Conservation (phyloP, 1,140 invertebrate species). For the Sesamia nonagrioides region DNA sequence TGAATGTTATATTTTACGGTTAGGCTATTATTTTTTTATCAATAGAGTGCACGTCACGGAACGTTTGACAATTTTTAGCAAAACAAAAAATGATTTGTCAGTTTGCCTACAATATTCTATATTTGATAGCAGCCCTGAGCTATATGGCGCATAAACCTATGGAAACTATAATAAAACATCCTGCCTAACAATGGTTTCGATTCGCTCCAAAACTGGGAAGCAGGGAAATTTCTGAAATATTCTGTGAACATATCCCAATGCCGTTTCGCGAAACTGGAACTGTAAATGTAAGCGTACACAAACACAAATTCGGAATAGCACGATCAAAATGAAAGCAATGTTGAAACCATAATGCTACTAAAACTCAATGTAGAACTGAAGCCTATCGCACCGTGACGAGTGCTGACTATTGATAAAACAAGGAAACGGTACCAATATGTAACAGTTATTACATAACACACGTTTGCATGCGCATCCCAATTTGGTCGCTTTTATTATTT, state of each 20-base stretch:
- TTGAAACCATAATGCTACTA: neutral
- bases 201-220: no score
- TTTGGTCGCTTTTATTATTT: constrained; percentile 40
- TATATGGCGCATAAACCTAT: no score
- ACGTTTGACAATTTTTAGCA: neutral
- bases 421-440: constrained; percentile 35
- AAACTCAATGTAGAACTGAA: neutral
- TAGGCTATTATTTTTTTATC: neutral
- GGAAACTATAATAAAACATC: no score
- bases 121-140: no score
- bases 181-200: no score
- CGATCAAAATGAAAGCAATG: neutral
- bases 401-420: neutral
- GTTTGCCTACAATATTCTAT: no score
- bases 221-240: no score
- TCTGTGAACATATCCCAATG: no score
- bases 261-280: no score
- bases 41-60: neutral
- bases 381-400: neutral
- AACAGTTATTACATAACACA: constrained; percentile 5
- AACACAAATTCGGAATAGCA: no score
- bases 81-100: no score
- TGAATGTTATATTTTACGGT: constrained; percentile 8
- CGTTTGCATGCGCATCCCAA: constrained; percentile 33
- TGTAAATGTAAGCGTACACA: no score